Evolutionary conservation across 1,140 invertebrate genomes (phyloP).

Genomic region (Triops cancriformis): DNA sequence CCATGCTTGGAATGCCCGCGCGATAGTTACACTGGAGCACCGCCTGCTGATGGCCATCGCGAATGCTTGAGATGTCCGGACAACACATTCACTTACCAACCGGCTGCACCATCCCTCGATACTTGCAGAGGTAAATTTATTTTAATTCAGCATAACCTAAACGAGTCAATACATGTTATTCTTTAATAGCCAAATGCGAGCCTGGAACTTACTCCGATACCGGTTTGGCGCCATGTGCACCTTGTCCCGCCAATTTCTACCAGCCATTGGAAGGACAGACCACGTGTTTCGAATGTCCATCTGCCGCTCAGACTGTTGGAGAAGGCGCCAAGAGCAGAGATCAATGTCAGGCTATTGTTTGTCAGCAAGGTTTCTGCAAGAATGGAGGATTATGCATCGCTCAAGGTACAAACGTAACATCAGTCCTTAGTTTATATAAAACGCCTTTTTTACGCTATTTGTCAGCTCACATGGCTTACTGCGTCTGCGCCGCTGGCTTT

Average conservation of each 20-base stretch:
- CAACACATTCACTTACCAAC: conserved; percentile 84
- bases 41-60: conserved; percentile 82
- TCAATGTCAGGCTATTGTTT: conserved; percentile 76
- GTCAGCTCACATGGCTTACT: conserved; percentile 40
- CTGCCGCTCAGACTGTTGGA: conserved; percentile 69
- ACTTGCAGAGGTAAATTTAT: conserved; percentile 58
- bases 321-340: conserved; percentile 64
- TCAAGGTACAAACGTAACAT: conserved; percentile 44
- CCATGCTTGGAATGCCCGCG: conserved; percentile 90
- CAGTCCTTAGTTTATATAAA: neutral
- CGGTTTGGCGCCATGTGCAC: conserved; percentile 86
- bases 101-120: conserved; percentile 72
- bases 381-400: conserved; percentile 86
- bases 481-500: conserved; percentile 84
- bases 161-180: conserved; percentile 17
- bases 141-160: neutral
- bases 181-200: conserved; percentile 63
- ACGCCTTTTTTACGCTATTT: conserved; percentile 19
- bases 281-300: conserved; percentile 75
- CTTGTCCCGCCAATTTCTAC: conserved; percentile 87
- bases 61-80: conserved; percentile 87
- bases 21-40: conserved; percentile 81
- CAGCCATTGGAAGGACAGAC: conserved; percentile 73
- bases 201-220: conserved; percentile 89
- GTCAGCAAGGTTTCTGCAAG: conserved; percentile 76